Conservation (phyloP, 2,113 vertebrate species). For the Taxidea taxus region DNA sequence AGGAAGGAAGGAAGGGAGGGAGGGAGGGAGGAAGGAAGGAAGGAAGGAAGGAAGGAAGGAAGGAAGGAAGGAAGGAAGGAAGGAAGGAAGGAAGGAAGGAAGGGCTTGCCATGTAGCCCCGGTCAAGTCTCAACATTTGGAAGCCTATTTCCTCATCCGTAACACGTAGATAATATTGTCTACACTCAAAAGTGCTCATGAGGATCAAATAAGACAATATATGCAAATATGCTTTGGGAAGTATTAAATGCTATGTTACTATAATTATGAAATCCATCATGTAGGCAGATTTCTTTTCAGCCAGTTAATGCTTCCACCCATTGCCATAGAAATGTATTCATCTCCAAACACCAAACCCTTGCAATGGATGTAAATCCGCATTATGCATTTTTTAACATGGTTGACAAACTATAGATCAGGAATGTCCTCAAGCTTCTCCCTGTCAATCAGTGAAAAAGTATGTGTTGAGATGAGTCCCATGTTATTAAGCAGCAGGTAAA, state of each 20-base stretch:
- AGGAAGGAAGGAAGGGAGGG: too few species aligned
- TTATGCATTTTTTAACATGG: neutral
- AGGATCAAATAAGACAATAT: neutral
- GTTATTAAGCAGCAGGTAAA: neutral
- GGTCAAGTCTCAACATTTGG: neutral
- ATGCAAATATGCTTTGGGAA: constrained; percentile 5
- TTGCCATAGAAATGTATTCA: neutral
- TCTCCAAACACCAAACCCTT: neutral
- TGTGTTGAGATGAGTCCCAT: neutral
- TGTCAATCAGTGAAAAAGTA: constrained; percentile 3
- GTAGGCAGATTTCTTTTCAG: constrained; percentile 12
- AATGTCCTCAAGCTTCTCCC: neutral
- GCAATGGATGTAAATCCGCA: neutral
- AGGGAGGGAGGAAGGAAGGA: too few species aligned
- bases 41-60: too few species aligned
- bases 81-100: too few species aligned
- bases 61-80: too few species aligned
- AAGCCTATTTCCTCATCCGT: neutral
- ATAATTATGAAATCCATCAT: constrained; percentile 8
- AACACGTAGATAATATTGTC: neutral
- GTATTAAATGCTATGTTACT: neutral
- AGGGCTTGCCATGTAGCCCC: neutral
- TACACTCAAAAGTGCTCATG: neutral
- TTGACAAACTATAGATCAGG: neutral
- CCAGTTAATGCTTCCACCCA: neutral